Conservation (phyloP, 1,140 invertebrate species). For the Helicoverpa armigera region DNA sequence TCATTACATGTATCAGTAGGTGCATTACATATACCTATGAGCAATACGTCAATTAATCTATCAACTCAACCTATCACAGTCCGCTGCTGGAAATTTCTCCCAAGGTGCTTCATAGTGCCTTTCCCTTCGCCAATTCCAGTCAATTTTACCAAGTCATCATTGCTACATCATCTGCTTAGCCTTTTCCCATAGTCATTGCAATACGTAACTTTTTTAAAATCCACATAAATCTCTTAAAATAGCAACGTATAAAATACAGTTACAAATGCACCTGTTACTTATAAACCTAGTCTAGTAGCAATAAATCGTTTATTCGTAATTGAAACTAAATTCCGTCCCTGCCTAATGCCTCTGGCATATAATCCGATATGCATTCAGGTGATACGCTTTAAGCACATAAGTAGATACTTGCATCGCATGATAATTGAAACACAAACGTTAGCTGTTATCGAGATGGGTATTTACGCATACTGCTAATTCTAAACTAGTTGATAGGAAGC, state of each 20-base stretch:
- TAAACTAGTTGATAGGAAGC: neutral
- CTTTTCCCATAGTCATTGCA: too few species aligned
- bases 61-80: too few species aligned
- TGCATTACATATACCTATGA: neutral
- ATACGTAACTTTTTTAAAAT: too few species aligned
- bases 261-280: neutral
- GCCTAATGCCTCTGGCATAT: constrained; percentile 1
- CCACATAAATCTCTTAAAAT: too few species aligned
- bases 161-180: neutral
- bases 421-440: constrained; percentile 41
- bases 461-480: neutral
- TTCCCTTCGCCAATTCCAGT: too few species aligned
- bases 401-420: constrained; percentile 14
- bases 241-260: too few species aligned
- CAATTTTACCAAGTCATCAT: too few species aligned
- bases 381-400: constrained; percentile 26
- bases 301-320: constrained; percentile 17
- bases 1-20: neutral
- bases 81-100: too few species aligned
- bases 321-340: constrained; percentile 10
- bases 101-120: too few species aligned
- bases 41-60: neutral
- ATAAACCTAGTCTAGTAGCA: neutral
- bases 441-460: constrained; percentile 16
- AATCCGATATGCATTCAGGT: constrained; percentile 29